Conservation (phyloP, 2,113 vertebrate species). For the Monopterus albus region DNA sequence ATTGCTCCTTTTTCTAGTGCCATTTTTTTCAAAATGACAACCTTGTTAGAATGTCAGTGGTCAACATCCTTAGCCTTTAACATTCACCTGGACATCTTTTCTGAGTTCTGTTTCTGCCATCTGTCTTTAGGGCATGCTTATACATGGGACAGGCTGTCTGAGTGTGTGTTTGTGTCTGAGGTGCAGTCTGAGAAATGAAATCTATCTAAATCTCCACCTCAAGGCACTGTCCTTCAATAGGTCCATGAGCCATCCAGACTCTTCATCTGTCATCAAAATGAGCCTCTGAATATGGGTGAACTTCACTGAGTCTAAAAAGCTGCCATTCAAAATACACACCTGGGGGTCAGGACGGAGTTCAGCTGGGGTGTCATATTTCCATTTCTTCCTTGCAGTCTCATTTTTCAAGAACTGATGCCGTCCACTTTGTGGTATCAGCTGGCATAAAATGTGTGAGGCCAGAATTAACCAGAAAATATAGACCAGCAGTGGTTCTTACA, state of each 20-base stretch:
- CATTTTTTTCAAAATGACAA: no score
- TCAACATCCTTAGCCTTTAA: background rate
- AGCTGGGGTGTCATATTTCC: slow-evolving; percentile 39
- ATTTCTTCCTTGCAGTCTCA: slow-evolving; percentile 13
- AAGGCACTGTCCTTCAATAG: slow-evolving; percentile 22
- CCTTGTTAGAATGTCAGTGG: no score
- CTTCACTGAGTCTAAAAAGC: background rate
- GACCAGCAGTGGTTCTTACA: background rate
- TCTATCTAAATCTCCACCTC: slow-evolving; percentile 17
- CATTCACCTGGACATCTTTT: background rate
- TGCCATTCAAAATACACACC: slow-evolving; percentile 22
- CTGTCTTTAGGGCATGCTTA: background rate
- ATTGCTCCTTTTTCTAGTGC: background rate
- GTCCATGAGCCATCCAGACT: slow-evolving; percentile 8
- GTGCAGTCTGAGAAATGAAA: slow-evolving; percentile 40
- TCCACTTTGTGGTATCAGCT: background rate
- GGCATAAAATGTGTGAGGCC: background rate
- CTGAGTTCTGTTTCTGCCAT: background rate
- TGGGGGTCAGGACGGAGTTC: slow-evolving; percentile 5
- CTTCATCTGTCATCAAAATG: slow-evolving; percentile 33
- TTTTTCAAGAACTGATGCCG: background rate
- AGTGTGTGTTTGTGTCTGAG: background rate
- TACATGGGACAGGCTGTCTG: background rate
- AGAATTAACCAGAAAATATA: background rate
- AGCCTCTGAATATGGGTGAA: background rate